Evolutionary conservation across 2,113 vertebrate genomes (phyloP).

Genomic region (Paracanthobrama guichenoti): DNA sequence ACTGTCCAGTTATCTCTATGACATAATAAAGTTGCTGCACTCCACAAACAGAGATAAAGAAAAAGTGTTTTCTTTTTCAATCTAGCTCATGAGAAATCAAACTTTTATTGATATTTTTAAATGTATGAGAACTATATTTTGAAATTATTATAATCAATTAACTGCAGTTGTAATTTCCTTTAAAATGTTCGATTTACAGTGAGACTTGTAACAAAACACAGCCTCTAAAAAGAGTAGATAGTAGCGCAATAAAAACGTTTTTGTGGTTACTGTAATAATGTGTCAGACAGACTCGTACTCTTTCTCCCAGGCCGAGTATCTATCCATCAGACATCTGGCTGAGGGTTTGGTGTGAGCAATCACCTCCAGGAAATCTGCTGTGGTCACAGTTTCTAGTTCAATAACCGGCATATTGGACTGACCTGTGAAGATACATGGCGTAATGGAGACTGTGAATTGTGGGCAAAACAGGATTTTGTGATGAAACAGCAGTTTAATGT

Average conservation of each 20-base stretch:
- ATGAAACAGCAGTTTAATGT: slow-evolving; percentile 18
- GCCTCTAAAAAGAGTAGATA: background rate
- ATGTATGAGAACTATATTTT: background rate
- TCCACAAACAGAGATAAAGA: background rate
- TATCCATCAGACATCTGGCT: slow-evolving; percentile 82
- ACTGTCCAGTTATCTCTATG: background rate
- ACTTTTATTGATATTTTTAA: too few species aligned
- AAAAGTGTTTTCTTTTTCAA: background rate
- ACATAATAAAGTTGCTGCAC: background rate
- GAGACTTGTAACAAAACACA: background rate
- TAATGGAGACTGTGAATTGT: background rate
- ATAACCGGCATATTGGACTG: slow-evolving; percentile 69
- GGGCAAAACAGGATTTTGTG: background rate
- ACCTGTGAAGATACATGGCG: slow-evolving; percentile 65
- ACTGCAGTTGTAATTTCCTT: background rate
- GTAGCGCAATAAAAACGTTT: background rate
- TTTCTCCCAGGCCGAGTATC: slow-evolving; percentile 86
- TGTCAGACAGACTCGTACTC: slow-evolving; percentile 89
- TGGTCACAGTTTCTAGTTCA: slow-evolving; percentile 84
- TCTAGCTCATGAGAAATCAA: background rate
- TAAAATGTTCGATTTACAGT: background rate
- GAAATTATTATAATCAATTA: background rate
- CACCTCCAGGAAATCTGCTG: slow-evolving; percentile 86
- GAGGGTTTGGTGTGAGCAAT: slow-evolving; percentile 89
- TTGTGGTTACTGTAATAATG: background rate